A percentile compares a stretch with the other conserved stretches of the same genome.
These are phyloP conservation scores for Galbula dea DNA, from an alignment of 2,113 vertebrate species.

Conservation along the genomic window DNA sequence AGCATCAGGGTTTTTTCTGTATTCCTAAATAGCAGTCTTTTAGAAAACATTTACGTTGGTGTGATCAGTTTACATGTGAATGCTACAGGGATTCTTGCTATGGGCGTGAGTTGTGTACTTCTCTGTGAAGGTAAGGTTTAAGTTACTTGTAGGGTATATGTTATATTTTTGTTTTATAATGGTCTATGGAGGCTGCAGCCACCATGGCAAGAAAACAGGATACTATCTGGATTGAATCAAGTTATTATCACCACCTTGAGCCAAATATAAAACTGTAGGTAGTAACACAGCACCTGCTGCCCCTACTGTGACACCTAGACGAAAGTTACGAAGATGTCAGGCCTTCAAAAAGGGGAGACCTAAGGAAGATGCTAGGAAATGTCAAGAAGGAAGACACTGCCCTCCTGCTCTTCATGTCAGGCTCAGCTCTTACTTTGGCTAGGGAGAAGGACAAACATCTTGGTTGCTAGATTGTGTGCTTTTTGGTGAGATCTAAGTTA, in stretches of 20 bases:
- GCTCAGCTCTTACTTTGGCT: not conserved
- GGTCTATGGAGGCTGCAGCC: not conserved
- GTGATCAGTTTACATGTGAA: not conserved
- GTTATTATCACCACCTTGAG: not conserved
- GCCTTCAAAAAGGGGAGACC: not conserved
- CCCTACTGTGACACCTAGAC: not conserved
- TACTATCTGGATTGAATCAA: not conserved
- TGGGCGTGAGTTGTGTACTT: not conserved
- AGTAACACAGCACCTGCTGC: not conserved
- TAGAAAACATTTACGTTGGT: not conserved
- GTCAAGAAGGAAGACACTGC: not conserved
- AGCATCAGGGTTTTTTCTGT: not conserved
- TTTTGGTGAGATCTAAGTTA: not conserved
- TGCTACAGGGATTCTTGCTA: not conserved
- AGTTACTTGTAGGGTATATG: not conserved
- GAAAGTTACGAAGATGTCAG: not conserved
- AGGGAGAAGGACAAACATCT: not conserved
- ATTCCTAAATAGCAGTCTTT: not conserved
- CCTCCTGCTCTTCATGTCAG: not conserved
- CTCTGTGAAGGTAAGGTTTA: not conserved
- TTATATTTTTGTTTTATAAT: not conserved
- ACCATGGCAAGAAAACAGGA: not conserved
- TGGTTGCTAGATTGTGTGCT: not conserved
- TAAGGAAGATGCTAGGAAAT: not conserved
- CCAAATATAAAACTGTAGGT: not conserved